Percentiles rank a stretch among this genome's conserved stretches.
Evolutionary conservation across 92 coral and sea anemone genomes (phyloP).

Genomic region (Phenganax subtilis): DNA sequence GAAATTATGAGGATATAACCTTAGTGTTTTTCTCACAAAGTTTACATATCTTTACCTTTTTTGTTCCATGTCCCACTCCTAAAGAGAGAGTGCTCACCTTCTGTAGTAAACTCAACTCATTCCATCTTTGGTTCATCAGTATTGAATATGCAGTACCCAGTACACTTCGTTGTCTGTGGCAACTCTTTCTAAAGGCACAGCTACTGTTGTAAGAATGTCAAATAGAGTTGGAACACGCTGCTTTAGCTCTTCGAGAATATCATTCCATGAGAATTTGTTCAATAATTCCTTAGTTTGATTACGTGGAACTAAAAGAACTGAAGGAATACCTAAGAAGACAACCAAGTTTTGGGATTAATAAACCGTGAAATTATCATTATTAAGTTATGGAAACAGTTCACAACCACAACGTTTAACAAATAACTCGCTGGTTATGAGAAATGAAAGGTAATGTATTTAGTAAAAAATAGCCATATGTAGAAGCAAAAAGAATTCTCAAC

Average conservation of each 20-base stretch:
- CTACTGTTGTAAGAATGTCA: conserved; percentile 39
- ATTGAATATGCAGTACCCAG: neutral
- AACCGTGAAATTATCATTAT: no score
- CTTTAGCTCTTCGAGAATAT: conserved; percentile 16
- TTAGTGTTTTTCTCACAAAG: no score
- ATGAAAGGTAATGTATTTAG: no score
- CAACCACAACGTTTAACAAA: no score
- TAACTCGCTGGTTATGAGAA: no score
- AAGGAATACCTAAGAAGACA: conserved; percentile 15
- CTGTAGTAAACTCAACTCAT: neutral
- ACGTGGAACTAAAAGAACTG: conserved; percentile 23
- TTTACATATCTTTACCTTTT: neutral
- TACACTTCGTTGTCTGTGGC: no score
- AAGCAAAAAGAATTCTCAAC: no score
- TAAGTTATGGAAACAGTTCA: no score
- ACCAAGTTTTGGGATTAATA: no score
- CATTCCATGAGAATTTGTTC: conserved; percentile 15
- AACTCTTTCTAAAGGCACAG: conserved; percentile 25
- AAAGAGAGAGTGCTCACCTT: neutral
- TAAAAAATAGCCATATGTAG: no score
- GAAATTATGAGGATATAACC: no score
- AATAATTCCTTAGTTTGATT: neutral
- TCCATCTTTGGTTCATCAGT: neutral
- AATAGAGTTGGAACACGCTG: conserved; percentile 41
- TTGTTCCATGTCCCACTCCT: neutral